Evolutionary conservation across 2,888 invertebrate species (phyloP).

Genomic region (Torymus aiolomorphi): DNA sequence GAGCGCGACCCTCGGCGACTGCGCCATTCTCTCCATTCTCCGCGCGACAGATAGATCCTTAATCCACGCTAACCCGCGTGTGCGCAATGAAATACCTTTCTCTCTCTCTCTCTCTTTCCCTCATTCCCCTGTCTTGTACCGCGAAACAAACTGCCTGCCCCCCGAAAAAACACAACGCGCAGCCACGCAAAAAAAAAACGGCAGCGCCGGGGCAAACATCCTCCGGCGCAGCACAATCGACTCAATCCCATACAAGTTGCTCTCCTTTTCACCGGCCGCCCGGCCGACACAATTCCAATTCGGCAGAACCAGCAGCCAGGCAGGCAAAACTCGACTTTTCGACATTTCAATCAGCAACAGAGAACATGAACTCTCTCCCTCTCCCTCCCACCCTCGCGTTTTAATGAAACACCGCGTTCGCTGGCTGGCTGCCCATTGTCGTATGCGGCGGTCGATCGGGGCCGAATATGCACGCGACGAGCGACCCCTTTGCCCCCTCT

Average conservation of each 20-base stretch:
- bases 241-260: constrained; percentile 73
- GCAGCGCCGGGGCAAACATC: constrained; percentile 15
- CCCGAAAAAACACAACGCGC: background rate
- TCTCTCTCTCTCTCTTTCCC: too few species aligned
- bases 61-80: background rate
- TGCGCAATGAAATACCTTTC: constrained; percentile 4
- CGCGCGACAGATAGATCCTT: constrained; percentile 12
- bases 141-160: too few species aligned
- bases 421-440: constrained; percentile 74
- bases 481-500: constrained; percentile 61
- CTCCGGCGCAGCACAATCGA: constrained; percentile 65
- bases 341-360: constrained; percentile 74
- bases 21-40: background rate
- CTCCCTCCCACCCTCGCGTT: constrained; percentile 65
- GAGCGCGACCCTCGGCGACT: background rate
- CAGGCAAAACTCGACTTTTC: constrained; percentile 66
- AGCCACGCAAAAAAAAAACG: constrained; percentile 2
- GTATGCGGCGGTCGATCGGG: constrained; percentile 46
- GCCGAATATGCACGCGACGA: too few species aligned
- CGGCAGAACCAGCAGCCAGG: constrained; percentile 58
- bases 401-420: constrained; percentile 72
- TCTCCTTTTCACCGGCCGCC: constrained; percentile 69
- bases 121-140: too few species aligned
- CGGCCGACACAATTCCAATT: constrained; percentile 70
- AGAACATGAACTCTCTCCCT: constrained; percentile 52